Conservation (phyloP, 2,113 vertebrate genomes). For the Dromas ardeola region DNA sequence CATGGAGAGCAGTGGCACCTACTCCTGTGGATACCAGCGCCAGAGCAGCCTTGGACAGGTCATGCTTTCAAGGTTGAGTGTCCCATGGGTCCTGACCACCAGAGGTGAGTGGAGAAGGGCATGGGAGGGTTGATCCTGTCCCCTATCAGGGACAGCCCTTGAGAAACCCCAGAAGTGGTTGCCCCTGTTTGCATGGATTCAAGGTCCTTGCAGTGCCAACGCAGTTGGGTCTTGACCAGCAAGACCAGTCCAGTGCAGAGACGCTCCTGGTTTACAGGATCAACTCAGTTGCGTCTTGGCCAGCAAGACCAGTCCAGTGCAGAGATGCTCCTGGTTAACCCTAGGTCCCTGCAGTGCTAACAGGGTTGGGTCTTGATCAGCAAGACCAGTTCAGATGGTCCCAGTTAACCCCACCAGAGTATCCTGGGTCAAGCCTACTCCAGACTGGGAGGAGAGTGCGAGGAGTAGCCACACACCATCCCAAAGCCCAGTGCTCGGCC, state of each 20-base stretch:
- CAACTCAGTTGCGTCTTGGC: background rate
- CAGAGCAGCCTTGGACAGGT: background rate
- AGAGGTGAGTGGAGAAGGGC: background rate
- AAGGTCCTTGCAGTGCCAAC: background rate
- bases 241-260: background rate
- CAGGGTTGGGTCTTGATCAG: background rate
- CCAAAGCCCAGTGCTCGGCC: background rate
- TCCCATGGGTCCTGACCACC: background rate
- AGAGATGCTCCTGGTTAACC: background rate
- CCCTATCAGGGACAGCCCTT: background rate
- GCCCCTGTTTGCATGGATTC: background rate
- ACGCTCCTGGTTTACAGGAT: background rate
- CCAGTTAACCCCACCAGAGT: background rate
- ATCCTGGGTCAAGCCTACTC: background rate
- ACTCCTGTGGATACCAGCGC: background rate
- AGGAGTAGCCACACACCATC: background rate
- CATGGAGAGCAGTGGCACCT: background rate
- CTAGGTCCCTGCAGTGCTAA: background rate
- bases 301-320: background rate
- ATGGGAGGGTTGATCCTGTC: background rate
- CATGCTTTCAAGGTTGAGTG: background rate
- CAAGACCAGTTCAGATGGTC: background rate
- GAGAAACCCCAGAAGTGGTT: background rate
- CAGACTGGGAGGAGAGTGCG: background rate
- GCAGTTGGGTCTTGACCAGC: background rate